A percentile compares a stretch with the other conserved stretches of the same genome.
Evolutionary conservation across 1,140 invertebrate genomes (phyloP).

Genomic region (Glossosoma conforme): DNA sequence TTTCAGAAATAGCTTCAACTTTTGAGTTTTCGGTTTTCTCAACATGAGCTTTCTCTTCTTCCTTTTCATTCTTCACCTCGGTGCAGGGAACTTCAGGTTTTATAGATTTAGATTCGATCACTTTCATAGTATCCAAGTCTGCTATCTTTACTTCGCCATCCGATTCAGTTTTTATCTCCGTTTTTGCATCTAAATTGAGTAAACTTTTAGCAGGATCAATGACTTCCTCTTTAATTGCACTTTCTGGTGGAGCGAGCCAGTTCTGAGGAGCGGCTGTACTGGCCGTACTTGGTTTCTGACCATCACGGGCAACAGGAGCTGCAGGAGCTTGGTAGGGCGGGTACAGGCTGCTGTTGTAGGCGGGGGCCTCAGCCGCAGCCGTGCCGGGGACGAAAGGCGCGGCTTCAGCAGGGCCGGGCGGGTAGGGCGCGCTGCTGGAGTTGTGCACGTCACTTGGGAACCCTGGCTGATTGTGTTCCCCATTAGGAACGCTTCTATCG

Average conservation of each 20-base stretch:
- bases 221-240: constrained; percentile 7
- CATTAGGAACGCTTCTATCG: constrained; percentile 15
- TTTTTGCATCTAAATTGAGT: constrained; percentile 39
- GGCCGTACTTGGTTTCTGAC: not conserved
- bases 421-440: constrained; percentile 4
- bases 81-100: constrained; percentile 18
- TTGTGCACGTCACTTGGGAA: not conserved
- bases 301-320: not conserved
- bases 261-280: not conserved
- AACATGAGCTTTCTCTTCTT: constrained; percentile 9
- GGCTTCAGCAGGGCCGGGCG: not conserved
- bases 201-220: not conserved
- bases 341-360: not conserved
- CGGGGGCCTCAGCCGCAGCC: not conserved
- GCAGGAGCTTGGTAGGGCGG: not conserved
- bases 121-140: constrained; percentile 56
- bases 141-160: constrained; percentile 52
- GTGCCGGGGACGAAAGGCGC: not conserved
- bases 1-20: constrained; percentile 5
- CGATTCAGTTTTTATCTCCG: constrained; percentile 47
- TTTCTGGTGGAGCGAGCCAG: constrained; percentile 10
- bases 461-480: constrained; percentile 2
- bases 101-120: constrained; percentile 53
- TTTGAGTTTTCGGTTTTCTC: constrained; percentile 26
- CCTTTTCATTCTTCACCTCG: not conserved